Base-by-base conservation (phyloP, 2,797 vertebrate genomes). In the Lindbergichthys nudifrons region DNA sequence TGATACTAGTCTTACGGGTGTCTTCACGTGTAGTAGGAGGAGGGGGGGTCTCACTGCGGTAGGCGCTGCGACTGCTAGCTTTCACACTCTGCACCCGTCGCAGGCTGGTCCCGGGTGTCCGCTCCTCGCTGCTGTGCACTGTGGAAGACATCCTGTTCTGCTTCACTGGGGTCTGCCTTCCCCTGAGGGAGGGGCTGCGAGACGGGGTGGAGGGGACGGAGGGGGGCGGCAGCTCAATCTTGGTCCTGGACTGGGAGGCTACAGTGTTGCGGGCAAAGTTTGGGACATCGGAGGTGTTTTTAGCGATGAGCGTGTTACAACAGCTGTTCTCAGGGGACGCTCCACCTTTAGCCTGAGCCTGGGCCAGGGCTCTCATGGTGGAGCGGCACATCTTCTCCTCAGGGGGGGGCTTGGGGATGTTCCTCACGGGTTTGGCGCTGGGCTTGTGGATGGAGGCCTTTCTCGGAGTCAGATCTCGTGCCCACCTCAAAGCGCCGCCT, bases 221-320 rank as follows among this genome's bases (percentile, higher is more conserved):
- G 0, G 75, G 81, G 2, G 85, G 18, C 0, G 21, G 65, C 32
- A 87, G 76, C 41, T 98, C 98, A 7, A 95, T 95, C 76, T 93
- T 96, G 73, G 92, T 95, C 84, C 97, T 94, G 50, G 96, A 97
- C 5, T 96, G 94, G 5, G 96, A 99, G 51, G 98, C 94, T 19
- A 99, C 94, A 0, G 98, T 99, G 88, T 96, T 98, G 21, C 98
- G 95, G 0, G 97, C 97, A 56, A 99, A 99, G 88, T 90, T 94
- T 15, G 98, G 98, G 72, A 96, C 16, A 0, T 86, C 26, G 0
- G 92, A 76, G 3, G 88, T 46, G 72, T 52, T 82, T 68, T 94
- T 97, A 42, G 91, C 65, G 60, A n/a, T 32, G 18, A 46, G 73
- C 3, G 92, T 58, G 45, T 86, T 83, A 21, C 91, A 83, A 82